Evolutionary conservation across 2,888 invertebrate species (phyloP), one percentile per base, ranked within the genome.

Genomic region (Germaria angustata): DNA sequence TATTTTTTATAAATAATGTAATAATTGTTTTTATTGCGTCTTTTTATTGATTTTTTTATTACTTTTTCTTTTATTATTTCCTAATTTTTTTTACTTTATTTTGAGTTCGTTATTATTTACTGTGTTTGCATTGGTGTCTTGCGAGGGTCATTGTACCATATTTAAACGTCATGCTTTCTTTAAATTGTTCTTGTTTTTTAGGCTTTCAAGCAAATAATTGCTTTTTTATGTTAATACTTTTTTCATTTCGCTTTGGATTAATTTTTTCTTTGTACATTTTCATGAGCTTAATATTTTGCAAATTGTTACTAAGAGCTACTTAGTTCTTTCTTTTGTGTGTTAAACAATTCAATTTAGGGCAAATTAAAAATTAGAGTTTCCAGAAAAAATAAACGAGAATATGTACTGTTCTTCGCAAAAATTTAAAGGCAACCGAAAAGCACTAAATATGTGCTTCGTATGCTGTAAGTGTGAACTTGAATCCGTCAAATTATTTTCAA

Each of bases 161-260:
- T 46, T 24, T 51, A 44, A 81, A 81, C 80, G 81, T 81, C 77
- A 77, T 77, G 81, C 81, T 72, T 77, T 77, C 77, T 77, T 81
- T 81, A 77, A 49, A 77, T 28, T 44, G 66, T 72, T 76, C 76
- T 66, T 76, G 17, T 41, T 61, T 46, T 34, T 13, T n/a, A 72
- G 55, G 34, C 46, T 55, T 32, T 28, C 3, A 36, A 53, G 24
- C 39, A 55, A 44, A 36, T 51, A 57, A 17, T 28, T 15, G 28
- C n/a, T 65, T 49, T 75, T 53, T 65, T 51, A 46, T 46, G 13
- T 44, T 55, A 8, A 15, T 66, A n/a, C 51, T 44, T 68, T 68
- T 80, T 55, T 53, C n/a, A 5, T 46, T 49, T 9, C 32, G 51
- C 7, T 51, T 76, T 66, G 15, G 55, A 32, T 66, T 66, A 65